Evolutionary conservation across 1,140 invertebrate genomes (phyloP), one percentile per base, ranked within the genome.

Genomic region (Drosophila eugracilis): DNA sequence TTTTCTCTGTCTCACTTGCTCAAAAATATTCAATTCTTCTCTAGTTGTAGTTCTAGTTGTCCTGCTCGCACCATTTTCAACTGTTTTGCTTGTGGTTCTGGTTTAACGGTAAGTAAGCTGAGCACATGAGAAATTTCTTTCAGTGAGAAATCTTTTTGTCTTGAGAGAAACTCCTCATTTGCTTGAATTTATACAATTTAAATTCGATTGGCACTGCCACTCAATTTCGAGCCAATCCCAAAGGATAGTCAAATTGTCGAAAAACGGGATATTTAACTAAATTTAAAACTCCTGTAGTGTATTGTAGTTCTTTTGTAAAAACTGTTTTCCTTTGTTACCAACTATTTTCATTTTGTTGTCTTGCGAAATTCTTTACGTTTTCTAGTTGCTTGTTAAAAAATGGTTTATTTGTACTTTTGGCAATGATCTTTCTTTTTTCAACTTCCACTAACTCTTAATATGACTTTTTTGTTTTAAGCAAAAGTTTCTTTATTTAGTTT

Each of bases 331-430:
- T 70, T 44, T 67, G 67, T 86, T 86, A 78, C 74, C 70, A 78
- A 88, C 75, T 78, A 83, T 88, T 72, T 76, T 76, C 47, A n/a
- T 74, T 75, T 67, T 65, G 53, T 75, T 65, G 69, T 59, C 48
- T 50, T 75, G 83, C 78, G 84, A 89, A 83, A 86, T 89, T 83
- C 71, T 75, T 88, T 88, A 75, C 55, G 58, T 88, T 77, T 88
- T 75, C 78, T 88, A 75, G 74, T 88, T 80, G 80, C 70, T 76
- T 70, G 48, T 67, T 75, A 83, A 88, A 86, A 88, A 88, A 83
- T 89, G 78, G 84, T 88, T 88, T 88, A 88, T 88, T 88, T 88
- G 83, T 88, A 88, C 83, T 88, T 88, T 88, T 88, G 83, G 83
- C 83, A 88, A 88, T 88, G 84, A 89, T 88, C 84, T 86, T 85